A percentile compares a stretch with the other conserved stretches of the same genome.
phyloP scores from a whole-genome alignment of 2,113 vertebrate species.

The Chaetodon auriga region DNA sequence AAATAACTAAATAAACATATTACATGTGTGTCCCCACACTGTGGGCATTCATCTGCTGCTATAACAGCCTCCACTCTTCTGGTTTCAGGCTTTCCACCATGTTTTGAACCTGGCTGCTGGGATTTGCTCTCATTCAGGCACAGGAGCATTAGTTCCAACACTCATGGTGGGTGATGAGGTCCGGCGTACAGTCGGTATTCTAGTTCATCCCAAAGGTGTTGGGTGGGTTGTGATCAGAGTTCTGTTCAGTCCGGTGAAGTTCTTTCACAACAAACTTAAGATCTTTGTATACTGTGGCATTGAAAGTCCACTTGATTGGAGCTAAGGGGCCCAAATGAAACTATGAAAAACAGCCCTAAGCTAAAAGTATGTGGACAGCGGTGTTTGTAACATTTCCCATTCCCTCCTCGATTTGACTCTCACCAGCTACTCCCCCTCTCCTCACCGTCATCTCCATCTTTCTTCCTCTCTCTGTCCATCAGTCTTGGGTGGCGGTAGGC shows the following conservation, averaged over 20 bases:
- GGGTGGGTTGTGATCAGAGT: background rate
- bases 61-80: background rate
- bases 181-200: background rate
- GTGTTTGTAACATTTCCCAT: slow-evolving; percentile 8
- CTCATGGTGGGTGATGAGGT: background rate
- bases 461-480: slow-evolving; percentile 59
- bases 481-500: slow-evolving; percentile 90
- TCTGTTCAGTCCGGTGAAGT: background rate
- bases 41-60: background rate
- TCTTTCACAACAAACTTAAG: background rate
- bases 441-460: slow-evolving; percentile 16
- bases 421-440: background rate
- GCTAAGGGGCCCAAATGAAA: background rate
- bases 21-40: background rate
- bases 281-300: background rate
- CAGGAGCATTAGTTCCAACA: background rate
- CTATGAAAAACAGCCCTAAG: background rate
- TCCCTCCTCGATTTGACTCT: slow-evolving; percentile 59
- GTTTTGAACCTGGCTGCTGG: slow-evolving; percentile 9
- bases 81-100: background rate
- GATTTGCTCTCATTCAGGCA: slow-evolving; percentile 13
- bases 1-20: no score
- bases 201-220: background rate
- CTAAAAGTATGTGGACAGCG: background rate
- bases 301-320: background rate